Evolutionary conservation across 1,140 invertebrate species (phyloP).

Genomic region (Zelostemma sp.): DNA sequence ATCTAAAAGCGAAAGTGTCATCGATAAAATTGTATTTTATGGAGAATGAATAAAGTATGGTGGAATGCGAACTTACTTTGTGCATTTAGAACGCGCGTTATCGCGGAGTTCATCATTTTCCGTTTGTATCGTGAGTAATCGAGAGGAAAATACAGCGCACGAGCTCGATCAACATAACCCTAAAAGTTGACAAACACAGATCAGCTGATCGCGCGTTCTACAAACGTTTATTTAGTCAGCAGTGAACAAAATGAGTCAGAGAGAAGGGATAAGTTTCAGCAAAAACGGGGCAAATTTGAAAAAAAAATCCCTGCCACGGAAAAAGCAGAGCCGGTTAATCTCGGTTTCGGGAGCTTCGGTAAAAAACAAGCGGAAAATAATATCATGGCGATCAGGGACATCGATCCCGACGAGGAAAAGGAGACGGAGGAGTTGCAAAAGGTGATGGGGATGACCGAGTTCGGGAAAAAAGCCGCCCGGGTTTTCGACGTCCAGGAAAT

Average conservation of each 20-base stretch:
- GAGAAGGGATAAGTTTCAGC: slow-evolving; percentile 72
- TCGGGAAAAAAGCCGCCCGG: slow-evolving; percentile 84
- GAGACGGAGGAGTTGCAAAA: slow-evolving; percentile 77
- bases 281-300: slow-evolving; percentile 72
- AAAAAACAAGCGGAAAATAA: slow-evolving; percentile 65
- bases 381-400: slow-evolving; percentile 73
- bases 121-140: background rate
- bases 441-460: slow-evolving; percentile 82
- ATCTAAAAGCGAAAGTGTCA: background rate
- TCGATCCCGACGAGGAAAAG: slow-evolving; percentile 74
- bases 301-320: slow-evolving; percentile 15
- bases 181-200: too few species aligned
- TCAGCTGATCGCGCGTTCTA: background rate
- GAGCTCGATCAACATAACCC: too few species aligned
- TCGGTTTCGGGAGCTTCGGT: slow-evolving; percentile 74
- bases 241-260: slow-evolving; percentile 17
- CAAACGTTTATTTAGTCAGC: background rate
- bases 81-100: slow-evolving; percentile 9
- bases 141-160: too few species aligned
- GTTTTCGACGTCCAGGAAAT: slow-evolving; percentile 77
- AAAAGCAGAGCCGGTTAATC: slow-evolving; percentile 13
- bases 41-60: background rate
- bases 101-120: slow-evolving; percentile 5
- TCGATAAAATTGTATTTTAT: background rate
- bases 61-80: slow-evolving; percentile 17